Conservation (phyloP, 2,888 invertebrate genomes). For the Plutella xylostella region DNA sequence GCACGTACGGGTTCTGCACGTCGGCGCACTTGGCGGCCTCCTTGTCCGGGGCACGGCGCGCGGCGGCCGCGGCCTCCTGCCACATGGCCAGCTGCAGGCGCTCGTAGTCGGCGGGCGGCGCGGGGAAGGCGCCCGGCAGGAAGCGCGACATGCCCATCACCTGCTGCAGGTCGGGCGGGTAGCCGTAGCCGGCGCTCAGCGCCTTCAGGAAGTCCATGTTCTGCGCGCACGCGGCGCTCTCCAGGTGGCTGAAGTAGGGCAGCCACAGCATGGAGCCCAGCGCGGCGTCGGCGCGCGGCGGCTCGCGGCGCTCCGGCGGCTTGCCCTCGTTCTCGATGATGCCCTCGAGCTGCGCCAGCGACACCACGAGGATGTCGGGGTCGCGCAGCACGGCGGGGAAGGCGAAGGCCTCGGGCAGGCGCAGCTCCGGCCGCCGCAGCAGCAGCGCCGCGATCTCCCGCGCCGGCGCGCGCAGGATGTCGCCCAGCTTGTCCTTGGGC, state of each 20-base stretch:
- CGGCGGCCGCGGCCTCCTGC: constrained; percentile 73
- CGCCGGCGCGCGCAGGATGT: constrained; percentile 78
- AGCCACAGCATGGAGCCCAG: constrained; percentile 82
- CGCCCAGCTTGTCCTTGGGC: constrained; percentile 79
- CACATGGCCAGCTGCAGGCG: constrained; percentile 74
- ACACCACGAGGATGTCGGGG: constrained; percentile 83
- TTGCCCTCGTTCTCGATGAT: constrained; percentile 65
- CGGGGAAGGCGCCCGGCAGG: constrained; percentile 50
- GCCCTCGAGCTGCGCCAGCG: constrained; percentile 77
- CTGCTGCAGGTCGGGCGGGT: constrained; percentile 63
- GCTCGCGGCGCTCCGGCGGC: constrained; percentile 36
- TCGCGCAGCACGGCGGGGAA: constrained; percentile 80
- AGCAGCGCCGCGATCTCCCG: constrained; percentile 82
- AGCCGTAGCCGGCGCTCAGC: constrained; percentile 59
- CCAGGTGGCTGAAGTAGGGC: constrained; percentile 75
- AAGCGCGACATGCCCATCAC: constrained; percentile 53
- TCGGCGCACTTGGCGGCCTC: constrained; percentile 45
- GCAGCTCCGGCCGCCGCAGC: constrained; percentile 77
- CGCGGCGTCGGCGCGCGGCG: constrained; percentile 64
- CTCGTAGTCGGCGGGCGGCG: constrained; percentile 62
- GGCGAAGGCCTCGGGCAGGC: constrained; percentile 79
- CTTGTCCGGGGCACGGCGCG: constrained; percentile 38
- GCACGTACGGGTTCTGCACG: constrained; percentile 54
- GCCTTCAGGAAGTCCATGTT: constrained; percentile 72
- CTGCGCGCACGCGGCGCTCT: constrained; percentile 68